Evolutionary conservation across 2,888 invertebrate genomes (phyloP).

Genomic region (Cantharis nigra): DNA sequence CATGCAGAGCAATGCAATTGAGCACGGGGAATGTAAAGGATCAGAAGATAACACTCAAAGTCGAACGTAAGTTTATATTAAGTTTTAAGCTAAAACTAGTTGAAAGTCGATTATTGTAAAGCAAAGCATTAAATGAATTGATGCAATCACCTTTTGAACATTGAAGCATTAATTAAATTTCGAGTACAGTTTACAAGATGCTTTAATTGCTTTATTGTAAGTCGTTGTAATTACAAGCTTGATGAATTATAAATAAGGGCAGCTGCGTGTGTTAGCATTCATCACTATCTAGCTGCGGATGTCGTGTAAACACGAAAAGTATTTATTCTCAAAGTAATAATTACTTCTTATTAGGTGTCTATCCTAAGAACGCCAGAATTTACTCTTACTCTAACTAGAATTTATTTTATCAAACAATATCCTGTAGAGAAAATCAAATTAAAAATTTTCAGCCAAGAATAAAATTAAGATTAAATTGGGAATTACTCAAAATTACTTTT

Average conservation of each 20-base stretch:
- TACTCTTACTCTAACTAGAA: neutral
- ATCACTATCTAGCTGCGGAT: conserved; percentile 20
- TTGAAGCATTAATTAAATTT: conserved; percentile 35
- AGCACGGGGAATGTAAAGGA: conserved; percentile 60
- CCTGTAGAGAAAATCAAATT: neutral
- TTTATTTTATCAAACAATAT: neutral
- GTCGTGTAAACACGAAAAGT: conserved; percentile 10
- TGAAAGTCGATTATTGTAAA: conserved; percentile 19
- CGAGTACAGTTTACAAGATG: conserved; percentile 33
- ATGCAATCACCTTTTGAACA: conserved; percentile 33
- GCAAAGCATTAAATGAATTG: conserved; percentile 29
- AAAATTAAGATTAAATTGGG: neutral
- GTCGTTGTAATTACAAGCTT: conserved; percentile 35
- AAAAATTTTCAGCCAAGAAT: too few relatives aligned
- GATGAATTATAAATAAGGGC: conserved; percentile 34
- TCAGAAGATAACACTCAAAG: conserved; percentile 61
- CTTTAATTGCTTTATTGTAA: conserved; percentile 38
- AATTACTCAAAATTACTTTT: neutral
- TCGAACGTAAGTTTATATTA: conserved; percentile 61
- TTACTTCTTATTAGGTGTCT: neutral
- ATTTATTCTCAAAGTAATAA: neutral
- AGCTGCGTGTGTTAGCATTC: conserved; percentile 24
- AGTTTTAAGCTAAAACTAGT: conserved; percentile 1
- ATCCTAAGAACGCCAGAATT: neutral
- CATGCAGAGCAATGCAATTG: conserved; percentile 62